Evolutionary conservation across 2,888 invertebrate genomes (phyloP), one percentile per base, ranked within the genome.

Genomic region (Pachymerium ferrugineum): DNA sequence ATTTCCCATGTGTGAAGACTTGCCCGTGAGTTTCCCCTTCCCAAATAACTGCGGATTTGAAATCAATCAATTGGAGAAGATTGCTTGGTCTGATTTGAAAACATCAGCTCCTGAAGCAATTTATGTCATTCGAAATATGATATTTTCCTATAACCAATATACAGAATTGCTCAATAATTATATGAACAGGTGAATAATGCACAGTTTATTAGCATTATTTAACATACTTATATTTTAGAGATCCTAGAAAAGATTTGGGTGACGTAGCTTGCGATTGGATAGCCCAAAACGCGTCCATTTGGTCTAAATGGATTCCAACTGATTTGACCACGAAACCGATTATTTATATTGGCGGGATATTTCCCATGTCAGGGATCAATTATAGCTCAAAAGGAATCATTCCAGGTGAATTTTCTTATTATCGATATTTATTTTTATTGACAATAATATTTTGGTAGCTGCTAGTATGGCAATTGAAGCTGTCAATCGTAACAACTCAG

Each of bases 221-320:
- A n/a, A n/a, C n/a, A n/a, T n/a, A n/a, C n/a, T n/a, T n/a, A n/a
- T n/a, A n/a, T n/a, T n/a, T n/a, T n/a, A 62, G 62, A 62, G 28
- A 62, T 62, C 62, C 62, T 1, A 62, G n/a, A 62, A 62, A 62
- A 25, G 62, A 62, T 62, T 28, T 62, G 2, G 79, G 84, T 2
- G 81, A 85, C 0, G 83, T 88, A 0, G 90, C 91, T 0, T 92
- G 92, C 80, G 81, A 85, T 5, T 92, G 91, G 91, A 81, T 92
- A 77, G 79, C 77, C 12, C 79, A 83, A 0, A 85, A 87, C 78
- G 77, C 82, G 4, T 77, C 82, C 0, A 81, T 82, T 0, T 85
- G 87, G 83, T 78, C 76, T 0, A 75, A 79, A 1, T 85, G 84
- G 84, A 79, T 83, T 62, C 83, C 84, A 1, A 77, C 80, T 1